A percentile compares a stretch with the other conserved stretches of the same genome.
phyloP scores from a whole-genome alignment of 2,888 invertebrate genomes.

The Altica lythri region DNA sequence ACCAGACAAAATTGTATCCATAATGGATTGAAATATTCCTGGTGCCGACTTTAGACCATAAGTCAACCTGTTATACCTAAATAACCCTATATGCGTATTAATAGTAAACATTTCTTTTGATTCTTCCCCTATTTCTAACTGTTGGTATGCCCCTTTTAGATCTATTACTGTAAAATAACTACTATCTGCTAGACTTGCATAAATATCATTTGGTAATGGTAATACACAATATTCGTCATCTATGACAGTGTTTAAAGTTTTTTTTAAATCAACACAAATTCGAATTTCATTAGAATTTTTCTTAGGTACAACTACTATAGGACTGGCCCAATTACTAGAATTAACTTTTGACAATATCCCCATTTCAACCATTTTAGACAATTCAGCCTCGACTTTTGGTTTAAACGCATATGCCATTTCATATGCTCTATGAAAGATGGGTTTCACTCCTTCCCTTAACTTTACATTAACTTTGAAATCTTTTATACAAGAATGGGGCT shows the following conservation, averaged over 20 bases:
- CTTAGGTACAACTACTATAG: slow-evolving; percentile 47
- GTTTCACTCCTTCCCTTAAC: slow-evolving; percentile 16
- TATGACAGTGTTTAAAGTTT: slow-evolving; percentile 40
- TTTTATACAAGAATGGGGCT: slow-evolving; percentile 10
- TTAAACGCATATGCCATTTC: slow-evolving; percentile 35
- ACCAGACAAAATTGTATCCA: slow-evolving; percentile 4
- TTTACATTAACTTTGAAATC: slow-evolving; percentile 14
- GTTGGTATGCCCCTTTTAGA: slow-evolving; percentile 3
- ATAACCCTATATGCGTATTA: slow-evolving; percentile 17
- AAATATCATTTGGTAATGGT: slow-evolving; percentile 45
- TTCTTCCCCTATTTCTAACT: slow-evolving; percentile 13
- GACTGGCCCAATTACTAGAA: slow-evolving; percentile 42
- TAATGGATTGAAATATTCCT: slow-evolving; percentile 16
- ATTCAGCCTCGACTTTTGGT: slow-evolving; percentile 36
- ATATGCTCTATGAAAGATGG: slow-evolving; percentile 26
- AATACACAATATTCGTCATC: slow-evolving; percentile 44
- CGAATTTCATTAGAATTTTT: slow-evolving; percentile 36
- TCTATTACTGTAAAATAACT: slow-evolving; percentile 9
- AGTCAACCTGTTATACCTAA: slow-evolving; percentile 13
- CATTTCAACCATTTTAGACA: slow-evolving; percentile 30
- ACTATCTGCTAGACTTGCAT: slow-evolving; percentile 17
- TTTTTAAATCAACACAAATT: slow-evolving; percentile 40
- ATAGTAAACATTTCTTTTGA: slow-evolving; percentile 17
- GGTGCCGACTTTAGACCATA: slow-evolving; percentile 18
- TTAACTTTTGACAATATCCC: slow-evolving; percentile 36